Percentiles rank a stretch among this genome's conserved stretches.
These are phyloP conservation scores for Aplochiton taeniatus DNA, from an alignment of 2,797 vertebrate genomes.

Conservation along the genomic window DNA sequence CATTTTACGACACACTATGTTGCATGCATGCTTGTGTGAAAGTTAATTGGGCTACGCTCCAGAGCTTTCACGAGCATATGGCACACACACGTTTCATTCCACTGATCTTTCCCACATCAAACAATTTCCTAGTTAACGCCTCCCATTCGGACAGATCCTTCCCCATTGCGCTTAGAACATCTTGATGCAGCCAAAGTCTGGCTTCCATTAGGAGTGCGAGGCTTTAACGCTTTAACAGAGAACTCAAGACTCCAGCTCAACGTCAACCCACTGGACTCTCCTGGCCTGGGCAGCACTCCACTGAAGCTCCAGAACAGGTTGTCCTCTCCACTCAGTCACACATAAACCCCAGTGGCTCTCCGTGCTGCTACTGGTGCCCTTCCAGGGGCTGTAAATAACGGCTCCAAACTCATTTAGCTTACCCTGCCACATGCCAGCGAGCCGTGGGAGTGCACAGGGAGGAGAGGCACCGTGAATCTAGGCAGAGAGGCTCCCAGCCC, in stretches of 20 bases:
- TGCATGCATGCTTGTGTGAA: slow-evolving; percentile 14
- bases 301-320: slow-evolving; percentile 36
- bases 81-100: slow-evolving; percentile 10
- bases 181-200: slow-evolving; percentile 6
- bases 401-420: slow-evolving; percentile 52
- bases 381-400: slow-evolving; percentile 49
- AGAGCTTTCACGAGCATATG: slow-evolving; percentile 23
- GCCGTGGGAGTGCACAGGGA: slow-evolving; percentile 20
- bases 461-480: slow-evolving; percentile 25
- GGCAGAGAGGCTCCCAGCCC: slow-evolving; percentile 24
- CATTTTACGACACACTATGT: slow-evolving; percentile 4
- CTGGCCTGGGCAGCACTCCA: slow-evolving; percentile 11
- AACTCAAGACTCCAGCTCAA: slow-evolving; percentile 7
- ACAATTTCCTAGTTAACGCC: slow-evolving; percentile 16
- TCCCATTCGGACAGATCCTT: slow-evolving; percentile 18
- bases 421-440: slow-evolving; percentile 48
- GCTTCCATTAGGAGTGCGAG: neutral
- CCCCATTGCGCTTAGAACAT: slow-evolving; percentile 1
- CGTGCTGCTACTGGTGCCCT: slow-evolving; percentile 36
- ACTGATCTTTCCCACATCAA: slow-evolving; percentile 22
- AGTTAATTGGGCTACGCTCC: slow-evolving; percentile 13
- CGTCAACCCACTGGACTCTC: neutral
- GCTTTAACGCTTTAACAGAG: neutral
- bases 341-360: slow-evolving; percentile 32
- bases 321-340: slow-evolving; percentile 33